Evolutionary conservation across 2,797 vertebrate species (phyloP), one percentile per base, ranked within the genome.

Genomic region (Leptoclinus maculatus): DNA sequence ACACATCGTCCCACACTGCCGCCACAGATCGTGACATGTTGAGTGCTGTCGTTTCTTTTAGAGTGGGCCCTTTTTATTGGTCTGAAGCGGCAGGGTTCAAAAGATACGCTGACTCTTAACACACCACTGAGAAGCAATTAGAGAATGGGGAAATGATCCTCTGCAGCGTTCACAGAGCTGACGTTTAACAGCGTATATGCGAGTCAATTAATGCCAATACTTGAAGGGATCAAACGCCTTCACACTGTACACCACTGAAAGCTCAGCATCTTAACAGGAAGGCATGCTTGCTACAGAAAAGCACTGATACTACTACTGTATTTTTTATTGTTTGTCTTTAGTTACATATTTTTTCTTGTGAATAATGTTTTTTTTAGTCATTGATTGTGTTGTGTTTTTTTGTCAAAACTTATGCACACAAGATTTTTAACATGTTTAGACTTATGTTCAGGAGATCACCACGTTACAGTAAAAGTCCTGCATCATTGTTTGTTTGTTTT

Each of bases 251-350:
- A 54, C 66, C 79, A 79, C 74, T 71, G 41, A 75, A 70, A 58
- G 73, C 79, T 80, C 83, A 23, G 73, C 82, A 45, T 73, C 25
- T 34, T 57, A 67, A 72, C 78, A 34, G 71, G 73, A 79, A 72
- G 38, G 72, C 74, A 83, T 74, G 77, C 67, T 74, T 78, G 71
- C 66, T 71, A 47, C 71, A 82, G 63, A 83, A 82, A 82, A 74
- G 77, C 87, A 90, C 87, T 85, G 82, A 83, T 76, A 78, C 63
- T 62, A 59, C 72, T 74, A 66, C 74, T 87, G 74, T 80, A 16
- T 83, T 67, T 49, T 72, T 64, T 63, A 59, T 54, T 65, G 63
- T 66, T 47, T 76, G 27, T 79, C 47, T 66, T 86, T 66, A 82
- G 80, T 71, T 78, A 32, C 76, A 54, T 60, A 59, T 11, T 56